Conservation (phyloP, 2,888 invertebrate species). For the Eristalinus aeneus region DNA sequence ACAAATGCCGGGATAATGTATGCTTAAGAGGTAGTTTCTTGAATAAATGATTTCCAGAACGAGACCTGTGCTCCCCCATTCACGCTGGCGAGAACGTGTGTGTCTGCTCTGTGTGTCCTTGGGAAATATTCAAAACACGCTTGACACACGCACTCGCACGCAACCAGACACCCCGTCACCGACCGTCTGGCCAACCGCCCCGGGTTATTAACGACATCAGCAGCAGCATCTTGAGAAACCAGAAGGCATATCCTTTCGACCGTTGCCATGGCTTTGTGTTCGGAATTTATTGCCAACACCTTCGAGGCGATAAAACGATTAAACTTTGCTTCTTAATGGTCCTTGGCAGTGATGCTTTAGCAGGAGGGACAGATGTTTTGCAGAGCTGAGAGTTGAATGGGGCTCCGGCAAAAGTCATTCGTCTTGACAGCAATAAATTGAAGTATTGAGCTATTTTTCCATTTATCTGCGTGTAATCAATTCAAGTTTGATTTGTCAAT, state of each 20-base stretch:
- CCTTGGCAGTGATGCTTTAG: neutral
- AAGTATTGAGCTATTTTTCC: neutral
- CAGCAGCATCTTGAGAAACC: constrained; percentile 23
- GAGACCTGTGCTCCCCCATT: neutral
- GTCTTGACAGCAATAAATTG: neutral
- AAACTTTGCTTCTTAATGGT: constrained; percentile 39
- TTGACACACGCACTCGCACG: neutral
- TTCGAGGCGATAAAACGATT: constrained; percentile 48
- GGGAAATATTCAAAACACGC: constrained; percentile 23
- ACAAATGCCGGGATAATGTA: neutral
- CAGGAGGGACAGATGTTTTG: neutral
- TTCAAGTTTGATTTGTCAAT: constrained; percentile 6
- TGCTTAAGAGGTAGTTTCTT: constrained; percentile 35
- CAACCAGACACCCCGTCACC: neutral
- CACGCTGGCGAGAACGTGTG: neutral
- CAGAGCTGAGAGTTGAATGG: neutral
- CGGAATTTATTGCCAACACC: constrained; percentile 41
- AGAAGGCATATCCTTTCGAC: constrained; percentile 40
- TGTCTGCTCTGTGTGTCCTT: neutral
- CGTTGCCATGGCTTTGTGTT: constrained; percentile 11
- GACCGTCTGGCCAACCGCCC: constrained; percentile 13
- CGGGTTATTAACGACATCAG: constrained; percentile 40
- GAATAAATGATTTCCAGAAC: constrained; percentile 37
- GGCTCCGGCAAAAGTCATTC: neutral
- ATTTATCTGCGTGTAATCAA: constrained; percentile 10